phyloP scores from a whole-genome alignment of 2,113 vertebrate species.

The Periophthalmodon schlosseri region DNA sequence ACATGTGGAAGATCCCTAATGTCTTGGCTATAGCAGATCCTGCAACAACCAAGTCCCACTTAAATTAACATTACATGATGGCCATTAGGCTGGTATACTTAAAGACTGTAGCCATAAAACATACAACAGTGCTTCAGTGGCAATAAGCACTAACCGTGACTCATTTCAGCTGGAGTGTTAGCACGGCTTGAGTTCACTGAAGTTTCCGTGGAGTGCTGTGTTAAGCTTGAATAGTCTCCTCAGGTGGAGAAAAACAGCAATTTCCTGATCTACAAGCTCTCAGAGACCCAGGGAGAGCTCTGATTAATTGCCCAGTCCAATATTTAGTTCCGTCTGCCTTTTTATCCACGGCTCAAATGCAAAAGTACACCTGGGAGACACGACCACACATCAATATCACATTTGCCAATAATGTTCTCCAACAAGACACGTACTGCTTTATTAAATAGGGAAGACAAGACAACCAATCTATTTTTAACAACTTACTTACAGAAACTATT shows the following conservation, averaged over 20 bases:
- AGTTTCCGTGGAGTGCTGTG: slow-evolving; percentile 18
- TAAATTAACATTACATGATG: slow-evolving; percentile 26
- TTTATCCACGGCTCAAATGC: slow-evolving; percentile 14
- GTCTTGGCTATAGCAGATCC: slow-evolving; percentile 41
- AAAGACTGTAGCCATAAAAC: slow-evolving; percentile 16
- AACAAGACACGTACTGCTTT: background rate
- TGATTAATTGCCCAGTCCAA: background rate
- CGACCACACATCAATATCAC: slow-evolving; percentile 3
- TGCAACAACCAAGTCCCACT: slow-evolving; percentile 36
- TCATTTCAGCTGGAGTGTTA: slow-evolving; percentile 16
- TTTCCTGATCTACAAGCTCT: slow-evolving; percentile 21
- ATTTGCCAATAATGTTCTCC: background rate
- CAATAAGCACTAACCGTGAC: slow-evolving; percentile 14
- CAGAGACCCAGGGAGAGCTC: slow-evolving; percentile 15
- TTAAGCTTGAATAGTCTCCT: slow-evolving; percentile 18
- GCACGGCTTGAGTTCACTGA: slow-evolving; percentile 8
- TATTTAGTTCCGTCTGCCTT: background rate
- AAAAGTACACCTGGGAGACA: background rate
- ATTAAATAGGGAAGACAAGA: background rate
- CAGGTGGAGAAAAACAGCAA: slow-evolving; percentile 13
- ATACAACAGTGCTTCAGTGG: background rate
- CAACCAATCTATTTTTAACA: background rate
- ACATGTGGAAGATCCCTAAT: slow-evolving; percentile 53
- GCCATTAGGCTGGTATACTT: slow-evolving; percentile 22
- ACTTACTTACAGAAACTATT: background rate